phyloP scores from a whole-genome alignment of 2,113 vertebrate species.

The human (Homo sapiens) region DNA sequence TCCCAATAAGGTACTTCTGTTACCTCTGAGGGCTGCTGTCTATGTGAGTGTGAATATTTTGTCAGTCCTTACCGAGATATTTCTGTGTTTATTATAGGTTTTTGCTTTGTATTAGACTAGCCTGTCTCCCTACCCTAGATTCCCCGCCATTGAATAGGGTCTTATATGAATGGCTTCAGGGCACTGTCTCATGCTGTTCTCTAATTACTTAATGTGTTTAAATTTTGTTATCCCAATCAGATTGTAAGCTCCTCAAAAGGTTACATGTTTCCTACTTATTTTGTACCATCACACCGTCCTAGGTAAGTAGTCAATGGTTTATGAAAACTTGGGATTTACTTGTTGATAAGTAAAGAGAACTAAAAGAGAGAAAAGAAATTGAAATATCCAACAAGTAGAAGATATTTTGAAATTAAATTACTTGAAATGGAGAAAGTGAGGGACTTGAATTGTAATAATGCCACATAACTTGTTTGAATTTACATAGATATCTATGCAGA shows the following conservation, averaged over 20 bases:
- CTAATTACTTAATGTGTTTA: conserved; percentile 2
- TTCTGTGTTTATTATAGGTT: not conserved
- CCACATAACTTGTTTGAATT: not conserved
- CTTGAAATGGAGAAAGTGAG: not conserved
- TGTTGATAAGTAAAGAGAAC: not conserved
- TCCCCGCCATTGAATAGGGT: not conserved
- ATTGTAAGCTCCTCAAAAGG: not conserved
- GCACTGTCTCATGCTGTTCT: not conserved
- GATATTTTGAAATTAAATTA: conserved; percentile 9
- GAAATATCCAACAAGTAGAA: not conserved
- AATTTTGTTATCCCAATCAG: not conserved
- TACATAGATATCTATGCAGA: not conserved
- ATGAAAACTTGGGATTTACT: not conserved
- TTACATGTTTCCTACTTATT: not conserved
- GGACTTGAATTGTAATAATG: not conserved
- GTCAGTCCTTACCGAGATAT: not conserved
- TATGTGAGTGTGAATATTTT: not conserved
- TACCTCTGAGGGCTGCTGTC: not conserved
- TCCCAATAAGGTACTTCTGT: not conserved
- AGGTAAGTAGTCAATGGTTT: not conserved
- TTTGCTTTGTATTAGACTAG: not conserved
- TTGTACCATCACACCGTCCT: not conserved
- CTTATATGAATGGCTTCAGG: not conserved
- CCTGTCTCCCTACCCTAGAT: not conserved
- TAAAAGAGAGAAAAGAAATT: not conserved